A percentile compares a stretch with the other conserved stretches of the same genome.
Evolutionary conservation across 2,888 invertebrate species (phyloP).

Genomic region (Cephus nigrinus): DNA sequence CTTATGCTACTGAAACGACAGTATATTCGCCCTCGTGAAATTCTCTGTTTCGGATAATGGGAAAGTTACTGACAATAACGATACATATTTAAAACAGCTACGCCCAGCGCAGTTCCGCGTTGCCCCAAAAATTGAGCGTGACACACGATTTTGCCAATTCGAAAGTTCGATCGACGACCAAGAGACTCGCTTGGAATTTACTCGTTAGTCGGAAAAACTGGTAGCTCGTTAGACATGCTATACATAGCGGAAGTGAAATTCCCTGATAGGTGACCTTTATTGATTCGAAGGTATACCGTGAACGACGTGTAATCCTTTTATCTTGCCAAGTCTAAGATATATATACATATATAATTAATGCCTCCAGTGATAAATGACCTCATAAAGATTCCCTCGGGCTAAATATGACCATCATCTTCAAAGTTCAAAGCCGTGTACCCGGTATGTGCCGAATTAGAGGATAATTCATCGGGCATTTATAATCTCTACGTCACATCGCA

Average conservation of each 20-base stretch:
- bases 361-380: background rate
- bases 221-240: conserved; percentile 40
- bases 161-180: conserved; percentile 42
- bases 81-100: background rate
- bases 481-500: background rate
- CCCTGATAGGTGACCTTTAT: conserved; percentile 1
- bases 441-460: background rate
- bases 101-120: background rate
- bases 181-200: conserved; percentile 29
- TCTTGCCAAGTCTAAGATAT: background rate
- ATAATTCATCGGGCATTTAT: background rate
- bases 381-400: background rate
- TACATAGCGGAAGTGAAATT: conserved; percentile 52
- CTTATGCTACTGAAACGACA: background rate
- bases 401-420: background rate
- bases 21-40: background rate
- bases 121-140: conserved; percentile 39
- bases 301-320: background rate
- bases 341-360: background rate
- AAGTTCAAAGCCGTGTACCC: background rate
- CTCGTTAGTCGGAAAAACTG: conserved; percentile 33
- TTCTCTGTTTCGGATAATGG: background rate
- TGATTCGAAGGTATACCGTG: background rate
- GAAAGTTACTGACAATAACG: background rate
- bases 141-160: conserved; percentile 53